Conservation (phyloP, 1,140 invertebrate genomes). For the Pectinophora gossypiella region DNA sequence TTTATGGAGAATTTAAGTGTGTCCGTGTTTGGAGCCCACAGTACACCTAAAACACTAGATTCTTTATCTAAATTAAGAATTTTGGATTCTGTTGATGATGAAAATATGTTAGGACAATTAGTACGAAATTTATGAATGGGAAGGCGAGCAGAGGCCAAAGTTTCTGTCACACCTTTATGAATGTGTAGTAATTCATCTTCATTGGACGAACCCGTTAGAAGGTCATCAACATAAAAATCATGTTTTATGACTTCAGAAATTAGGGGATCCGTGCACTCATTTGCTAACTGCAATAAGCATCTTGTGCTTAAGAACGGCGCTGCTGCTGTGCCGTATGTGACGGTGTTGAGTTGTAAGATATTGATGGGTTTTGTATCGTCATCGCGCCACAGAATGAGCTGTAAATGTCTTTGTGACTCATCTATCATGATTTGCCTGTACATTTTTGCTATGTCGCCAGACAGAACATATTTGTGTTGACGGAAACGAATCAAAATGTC, state of each 20-base stretch:
- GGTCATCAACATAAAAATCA: not conserved
- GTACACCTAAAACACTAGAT: slow-evolving; percentile 2
- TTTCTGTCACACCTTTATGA: not conserved
- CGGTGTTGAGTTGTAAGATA: too few species aligned
- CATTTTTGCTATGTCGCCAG: slow-evolving; percentile 25
- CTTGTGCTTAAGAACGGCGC: slow-evolving; percentile 20
- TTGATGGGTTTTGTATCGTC: too few species aligned
- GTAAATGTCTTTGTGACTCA: slow-evolving; percentile 13
- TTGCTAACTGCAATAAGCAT: slow-evolving; percentile 13
- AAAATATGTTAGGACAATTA: slow-evolving; percentile 10
- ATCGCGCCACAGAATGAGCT: not conserved
- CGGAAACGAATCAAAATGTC: slow-evolving; percentile 22
- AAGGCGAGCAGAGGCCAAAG: slow-evolving; percentile 8
- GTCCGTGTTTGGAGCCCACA: slow-evolving; percentile 5
- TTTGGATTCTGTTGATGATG: too few species aligned
- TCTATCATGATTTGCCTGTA: slow-evolving; percentile 23
- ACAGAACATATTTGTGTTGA: too few species aligned
- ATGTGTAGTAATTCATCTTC: slow-evolving; percentile 1
- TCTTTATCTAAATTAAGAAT: not conserved
- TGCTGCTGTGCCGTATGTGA: too few species aligned
- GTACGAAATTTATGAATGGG: slow-evolving; percentile 14
- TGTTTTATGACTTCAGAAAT: not conserved
- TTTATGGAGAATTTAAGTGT: slow-evolving; percentile 2
- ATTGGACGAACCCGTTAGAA: not conserved
- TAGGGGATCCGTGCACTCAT: not conserved